Evolutionary conservation across 2,888 invertebrate species (phyloP).

Genomic region (Lathronympha strigana): DNA sequence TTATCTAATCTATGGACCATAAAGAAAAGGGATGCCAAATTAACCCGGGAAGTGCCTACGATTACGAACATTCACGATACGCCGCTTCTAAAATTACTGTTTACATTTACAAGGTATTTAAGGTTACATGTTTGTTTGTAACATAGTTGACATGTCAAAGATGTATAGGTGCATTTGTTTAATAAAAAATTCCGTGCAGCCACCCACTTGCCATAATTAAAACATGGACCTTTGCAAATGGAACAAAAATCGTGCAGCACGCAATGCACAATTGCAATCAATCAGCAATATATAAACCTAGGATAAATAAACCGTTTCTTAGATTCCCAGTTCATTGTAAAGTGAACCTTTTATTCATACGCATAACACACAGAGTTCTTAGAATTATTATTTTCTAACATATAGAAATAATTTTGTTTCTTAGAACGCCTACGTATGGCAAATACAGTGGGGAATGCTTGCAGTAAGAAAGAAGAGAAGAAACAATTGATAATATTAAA

Average conservation of each 20-base stretch:
- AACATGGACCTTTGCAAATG: conserved; percentile 3
- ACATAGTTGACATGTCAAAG: too few relatives aligned
- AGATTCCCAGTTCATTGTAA: not conserved
- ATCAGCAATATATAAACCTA: not conserved
- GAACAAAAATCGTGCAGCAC: conserved; percentile 23
- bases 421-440: conserved; percentile 2
- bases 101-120: too few relatives aligned
- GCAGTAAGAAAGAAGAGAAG: not conserved
- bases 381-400: not conserved
- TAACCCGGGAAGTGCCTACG: too few relatives aligned
- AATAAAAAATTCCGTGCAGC: not conserved
- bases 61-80: too few relatives aligned
- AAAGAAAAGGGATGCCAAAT: too few relatives aligned
- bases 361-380: not conserved
- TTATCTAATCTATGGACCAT: too few relatives aligned
- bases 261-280: conserved; percentile 31
- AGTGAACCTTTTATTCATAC: not conserved
- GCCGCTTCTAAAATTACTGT: too few relatives aligned
- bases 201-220: conserved; percentile 29
- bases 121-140: too few relatives aligned
- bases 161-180: not conserved
- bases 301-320: not conserved
- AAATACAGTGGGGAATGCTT: not conserved
- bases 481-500: not conserved
- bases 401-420: not conserved